Percentiles rank a stretch among this genome's conserved stretches.
These are phyloP conservation scores for Ooceraea biroi DNA, from an alignment of 1,140 invertebrate genomes.

Conservation along the genomic window DNA sequence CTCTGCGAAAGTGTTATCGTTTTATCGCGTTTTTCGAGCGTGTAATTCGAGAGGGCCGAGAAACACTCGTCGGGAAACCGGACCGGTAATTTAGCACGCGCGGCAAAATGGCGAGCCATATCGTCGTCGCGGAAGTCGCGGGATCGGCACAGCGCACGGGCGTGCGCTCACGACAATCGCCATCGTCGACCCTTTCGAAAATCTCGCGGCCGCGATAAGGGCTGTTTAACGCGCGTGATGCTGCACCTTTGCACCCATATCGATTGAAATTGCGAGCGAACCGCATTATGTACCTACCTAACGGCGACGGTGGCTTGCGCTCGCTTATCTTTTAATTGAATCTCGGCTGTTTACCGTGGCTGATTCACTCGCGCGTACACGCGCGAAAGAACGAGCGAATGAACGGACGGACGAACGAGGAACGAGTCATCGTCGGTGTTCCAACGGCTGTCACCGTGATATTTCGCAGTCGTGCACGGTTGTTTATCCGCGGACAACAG, in stretches of 20 bases:
- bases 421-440: constrained; percentile 52
- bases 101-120: neutral
- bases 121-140: neutral
- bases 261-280: constrained; percentile 38
- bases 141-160: neutral
- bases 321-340: constrained; percentile 66
- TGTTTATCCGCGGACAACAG: constrained; percentile 31
- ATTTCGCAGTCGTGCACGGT: constrained; percentile 39
- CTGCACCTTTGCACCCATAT: constrained; percentile 41
- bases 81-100: neutral
- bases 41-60: neutral
- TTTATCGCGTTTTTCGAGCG: constrained; percentile 5
- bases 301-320: neutral
- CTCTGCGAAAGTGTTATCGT: neutral
- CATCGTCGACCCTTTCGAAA: neutral
- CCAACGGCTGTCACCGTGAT: constrained; percentile 34
- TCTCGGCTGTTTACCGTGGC: constrained; percentile 55
- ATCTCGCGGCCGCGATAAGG: constrained; percentile 41
- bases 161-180: constrained; percentile 23
- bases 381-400: constrained; percentile 38
- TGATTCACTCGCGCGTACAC: constrained; percentile 52
- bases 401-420: neutral
- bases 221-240: constrained; percentile 42
- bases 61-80: neutral
- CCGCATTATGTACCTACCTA: constrained; percentile 25